Conservation (phyloP, 2,113 vertebrate species). For the Brachyistius frenatus region DNA sequence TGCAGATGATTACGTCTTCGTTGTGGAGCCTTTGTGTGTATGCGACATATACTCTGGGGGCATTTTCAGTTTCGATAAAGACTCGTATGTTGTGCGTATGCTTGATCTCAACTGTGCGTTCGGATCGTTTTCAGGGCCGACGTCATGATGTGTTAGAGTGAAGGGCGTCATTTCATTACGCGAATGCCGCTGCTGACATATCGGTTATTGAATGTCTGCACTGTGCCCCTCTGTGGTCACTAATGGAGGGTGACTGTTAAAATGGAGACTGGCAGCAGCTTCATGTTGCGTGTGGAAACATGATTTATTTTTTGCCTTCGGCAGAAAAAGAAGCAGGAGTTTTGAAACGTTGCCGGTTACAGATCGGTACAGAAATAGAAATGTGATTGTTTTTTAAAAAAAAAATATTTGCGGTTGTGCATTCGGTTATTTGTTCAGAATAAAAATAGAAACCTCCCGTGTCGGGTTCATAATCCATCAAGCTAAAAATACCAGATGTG, state of each 20-base stretch:
- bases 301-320: neutral
- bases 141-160: too few relatives aligned
- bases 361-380: neutral
- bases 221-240: slow-evolving; percentile 20
- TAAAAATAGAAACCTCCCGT: slow-evolving; percentile 8
- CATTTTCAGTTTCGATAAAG: too few relatives aligned
- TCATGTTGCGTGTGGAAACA: slow-evolving; percentile 9
- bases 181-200: slow-evolving; percentile 26
- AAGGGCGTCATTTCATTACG: too few relatives aligned
- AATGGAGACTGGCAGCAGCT: slow-evolving; percentile 2
- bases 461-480: neutral
- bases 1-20: too few relatives aligned
- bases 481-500: too few relatives aligned
- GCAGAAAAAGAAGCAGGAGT: neutral
- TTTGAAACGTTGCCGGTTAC: neutral
- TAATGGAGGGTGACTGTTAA: slow-evolving; percentile 27
- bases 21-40: too few relatives aligned
- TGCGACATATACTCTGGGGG: too few relatives aligned
- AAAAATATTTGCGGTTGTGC: neutral
- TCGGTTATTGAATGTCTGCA: slow-evolving; percentile 32
- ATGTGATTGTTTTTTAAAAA: neutral
- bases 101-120: too few relatives aligned
- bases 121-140: too few relatives aligned
- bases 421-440: slow-evolving; percentile 27
- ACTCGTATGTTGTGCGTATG: too few relatives aligned